A percentile compares a stretch with the other conserved stretches of the same genome.
Evolutionary conservation across 2,797 vertebrate genomes (phyloP).

Genomic region (Hypotaenidia philippensis): DNA sequence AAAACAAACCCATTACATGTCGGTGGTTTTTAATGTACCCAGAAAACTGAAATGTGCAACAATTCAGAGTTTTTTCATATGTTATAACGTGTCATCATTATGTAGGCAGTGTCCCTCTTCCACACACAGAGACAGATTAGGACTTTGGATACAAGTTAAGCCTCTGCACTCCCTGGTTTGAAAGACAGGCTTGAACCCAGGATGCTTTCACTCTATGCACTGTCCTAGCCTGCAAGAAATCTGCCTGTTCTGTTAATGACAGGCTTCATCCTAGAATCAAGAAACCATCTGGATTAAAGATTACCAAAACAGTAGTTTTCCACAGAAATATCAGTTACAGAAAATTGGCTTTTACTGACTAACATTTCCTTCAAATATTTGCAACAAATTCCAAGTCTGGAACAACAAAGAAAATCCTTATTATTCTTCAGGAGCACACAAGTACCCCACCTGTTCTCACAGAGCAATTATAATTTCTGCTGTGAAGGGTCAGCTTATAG

Average conservation of each 20-base stretch:
- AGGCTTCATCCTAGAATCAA: neutral
- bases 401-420: neutral
- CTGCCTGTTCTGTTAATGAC: neutral
- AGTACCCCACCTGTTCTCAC: neutral
- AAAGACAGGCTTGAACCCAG: neutral
- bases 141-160: neutral
- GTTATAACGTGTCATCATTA: neutral
- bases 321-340: neutral
- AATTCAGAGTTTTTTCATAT: neutral
- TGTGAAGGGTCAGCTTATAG: neutral
- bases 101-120: neutral
- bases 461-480: neutral
- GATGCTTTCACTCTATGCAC: neutral
- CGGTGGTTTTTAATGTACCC: neutral
- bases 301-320: neutral
- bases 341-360: neutral
- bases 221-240: neutral
- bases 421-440: neutral
- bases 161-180: neutral
- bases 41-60: neutral
- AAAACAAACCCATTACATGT: neutral
- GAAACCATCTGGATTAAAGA: neutral
- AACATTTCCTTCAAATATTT: neutral
- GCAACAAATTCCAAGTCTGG: neutral
- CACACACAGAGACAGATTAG: neutral